Percentiles rank a stretch among this genome's conserved stretches.
Conservation (phyloP, 2,797 vertebrate genomes). For the Hydrophis major region DNA sequence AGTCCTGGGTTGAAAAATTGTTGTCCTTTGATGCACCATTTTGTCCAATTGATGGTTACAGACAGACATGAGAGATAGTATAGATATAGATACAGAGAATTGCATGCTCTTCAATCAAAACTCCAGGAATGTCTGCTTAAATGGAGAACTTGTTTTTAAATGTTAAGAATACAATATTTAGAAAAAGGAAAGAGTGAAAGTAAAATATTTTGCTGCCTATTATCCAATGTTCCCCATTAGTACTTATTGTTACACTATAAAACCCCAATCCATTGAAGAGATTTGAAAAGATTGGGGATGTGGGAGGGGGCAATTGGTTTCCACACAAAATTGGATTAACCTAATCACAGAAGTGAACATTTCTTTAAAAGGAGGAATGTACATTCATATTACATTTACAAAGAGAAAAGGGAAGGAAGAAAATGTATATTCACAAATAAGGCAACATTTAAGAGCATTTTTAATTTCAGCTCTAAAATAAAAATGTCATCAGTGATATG, state of each 20-base stretch:
- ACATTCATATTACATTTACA: conserved; percentile 4
- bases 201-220: neutral
- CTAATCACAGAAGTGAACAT: neutral
- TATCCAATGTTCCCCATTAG: neutral
- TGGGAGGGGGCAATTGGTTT: neutral
- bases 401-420: conserved; percentile 8
- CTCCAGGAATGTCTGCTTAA: neutral
- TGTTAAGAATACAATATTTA: neutral
- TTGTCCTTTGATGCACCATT: neutral
- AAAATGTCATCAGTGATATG: conserved; percentile 38
- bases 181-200: neutral
- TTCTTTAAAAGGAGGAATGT: neutral
- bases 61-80: neutral
- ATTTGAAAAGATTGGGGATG: neutral
- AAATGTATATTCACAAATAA: conserved; percentile 35
- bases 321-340: neutral
- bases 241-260: neutral
- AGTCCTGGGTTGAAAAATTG: neutral
- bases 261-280: neutral
- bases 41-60: neutral
- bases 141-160: neutral
- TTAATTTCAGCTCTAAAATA: conserved; percentile 51
- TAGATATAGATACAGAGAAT: neutral
- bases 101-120: neutral
- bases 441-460: conserved; percentile 40